Base-by-base conservation (phyloP, 2,113 vertebrate species). In the Propithecus coquereli region DNA sequence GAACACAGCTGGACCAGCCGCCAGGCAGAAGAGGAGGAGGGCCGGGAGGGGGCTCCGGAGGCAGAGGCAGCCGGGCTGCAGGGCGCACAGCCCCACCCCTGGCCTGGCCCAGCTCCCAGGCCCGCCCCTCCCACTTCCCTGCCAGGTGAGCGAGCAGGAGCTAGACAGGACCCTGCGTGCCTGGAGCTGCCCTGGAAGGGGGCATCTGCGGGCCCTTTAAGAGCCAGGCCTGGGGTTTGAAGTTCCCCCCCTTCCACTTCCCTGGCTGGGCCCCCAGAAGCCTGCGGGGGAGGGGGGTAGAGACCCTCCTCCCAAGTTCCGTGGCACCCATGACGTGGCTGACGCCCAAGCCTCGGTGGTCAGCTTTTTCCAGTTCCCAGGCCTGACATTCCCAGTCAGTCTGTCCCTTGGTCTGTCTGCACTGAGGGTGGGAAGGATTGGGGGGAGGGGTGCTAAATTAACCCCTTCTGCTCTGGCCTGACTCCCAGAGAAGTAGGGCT, bases 1-100 rank as follows among this genome's bases (percentile, higher is more conserved):
- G 95, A 96, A 97, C 95, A 92, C 97, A 98, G 97, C 97, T 97
- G 97, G 96, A 94, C 68, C 93, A 43, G 95, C 91, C 82, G 73
- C 96, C 91, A 73, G 77, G 93, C 93, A 25, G 61, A 79, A 71
- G 97, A 80, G 85, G 88, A 50, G 45, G 88, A 54, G 80, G 70
- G 61, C 65, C 25, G 37, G 14, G 84, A 92, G 59, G 84, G 94
- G 89, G 83, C 94, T 96, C 68, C 14, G 87, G 83, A 25, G 40
- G 96, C 85, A 18, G 87, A 77, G 82, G 94, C 59, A 5, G 94
- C 85, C 20, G 59, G 92, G 57, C 77, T 30, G 63, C 68, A 1
- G 61, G 79, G 61, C 23, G 22, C 59, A 32, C 74, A 74, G 81
- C 47, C 77, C 94, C 14, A 23, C 70, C 94, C 83, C 57, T 10